Evolutionary conservation across 2,113 vertebrate species (phyloP).

Genomic region (Cryptomyrus ogoouensis): DNA sequence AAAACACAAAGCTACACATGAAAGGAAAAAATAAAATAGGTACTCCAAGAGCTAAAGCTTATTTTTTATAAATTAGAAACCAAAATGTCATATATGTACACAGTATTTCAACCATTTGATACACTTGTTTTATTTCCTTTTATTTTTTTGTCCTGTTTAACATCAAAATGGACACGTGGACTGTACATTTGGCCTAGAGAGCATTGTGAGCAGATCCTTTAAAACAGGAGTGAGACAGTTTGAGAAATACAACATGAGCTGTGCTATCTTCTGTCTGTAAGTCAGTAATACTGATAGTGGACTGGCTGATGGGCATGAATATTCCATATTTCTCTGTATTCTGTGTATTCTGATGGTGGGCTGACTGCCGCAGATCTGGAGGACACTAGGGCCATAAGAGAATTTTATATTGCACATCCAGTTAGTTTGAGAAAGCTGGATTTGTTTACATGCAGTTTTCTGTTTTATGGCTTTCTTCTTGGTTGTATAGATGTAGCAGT

Average conservation of each 20-base stretch:
- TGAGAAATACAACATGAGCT: constrained; percentile 58
- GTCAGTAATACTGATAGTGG: constrained; percentile 61
- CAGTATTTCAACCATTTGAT: constrained; percentile 79
- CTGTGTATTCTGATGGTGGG: constrained; percentile 45
- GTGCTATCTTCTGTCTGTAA: constrained; percentile 56
- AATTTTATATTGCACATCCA: constrained; percentile 48
- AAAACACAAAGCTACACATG: constrained; percentile 79
- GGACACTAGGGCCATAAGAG: constrained; percentile 42
- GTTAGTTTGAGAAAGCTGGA: constrained; percentile 50
- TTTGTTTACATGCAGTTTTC: constrained; percentile 52
- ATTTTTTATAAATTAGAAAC: constrained; percentile 81
- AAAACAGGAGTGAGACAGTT: constrained; percentile 55
- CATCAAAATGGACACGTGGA: constrained; percentile 76
- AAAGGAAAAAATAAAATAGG: constrained; percentile 74
- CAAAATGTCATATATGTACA: constrained; percentile 80
- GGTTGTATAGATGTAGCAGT: constrained; percentile 53
- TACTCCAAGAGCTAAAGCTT: constrained; percentile 79
- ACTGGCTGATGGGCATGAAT: constrained; percentile 45
- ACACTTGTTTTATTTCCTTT: constrained; percentile 68
- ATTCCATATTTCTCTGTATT: constrained; percentile 43
- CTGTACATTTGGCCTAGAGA: constrained; percentile 76
- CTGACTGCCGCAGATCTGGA: background rate
- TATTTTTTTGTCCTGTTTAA: constrained; percentile 71
- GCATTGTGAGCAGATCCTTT: constrained; percentile 68
- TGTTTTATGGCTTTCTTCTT: constrained; percentile 40